Percentiles rank a stretch among this genome's conserved stretches.
These are phyloP conservation scores for Tachycineta bicolor DNA, from an alignment of 2,113 vertebrate species.

Conservation along the genomic window DNA sequence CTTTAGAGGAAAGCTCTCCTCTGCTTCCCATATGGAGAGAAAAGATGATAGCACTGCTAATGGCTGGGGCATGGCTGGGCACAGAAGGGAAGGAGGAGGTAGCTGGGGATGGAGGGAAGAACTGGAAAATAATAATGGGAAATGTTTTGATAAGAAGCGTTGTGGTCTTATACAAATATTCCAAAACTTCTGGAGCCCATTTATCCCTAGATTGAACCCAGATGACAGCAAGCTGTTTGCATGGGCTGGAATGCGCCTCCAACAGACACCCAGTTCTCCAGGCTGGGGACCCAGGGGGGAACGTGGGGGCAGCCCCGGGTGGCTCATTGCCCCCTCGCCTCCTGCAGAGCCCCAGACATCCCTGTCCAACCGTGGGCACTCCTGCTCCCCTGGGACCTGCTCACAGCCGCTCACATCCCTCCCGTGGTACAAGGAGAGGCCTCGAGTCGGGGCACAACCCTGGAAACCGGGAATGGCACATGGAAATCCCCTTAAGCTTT, in stretches of 20 bases:
- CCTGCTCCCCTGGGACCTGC: background rate
- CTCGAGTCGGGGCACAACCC: background rate
- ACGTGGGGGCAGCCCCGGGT: fast-evolving
- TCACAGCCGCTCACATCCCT: background rate
- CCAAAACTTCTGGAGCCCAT: slow-evolving; percentile 57
- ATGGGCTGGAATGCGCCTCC: slow-evolving; percentile 46
- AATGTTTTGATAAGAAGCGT: slow-evolving; percentile 57
- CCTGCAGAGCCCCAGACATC: background rate
- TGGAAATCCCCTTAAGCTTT: background rate
- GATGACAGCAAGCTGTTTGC: slow-evolving; percentile 7
- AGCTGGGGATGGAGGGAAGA: background rate
- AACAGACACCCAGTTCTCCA: background rate
- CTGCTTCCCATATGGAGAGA: slow-evolving; percentile 5
- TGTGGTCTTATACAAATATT: slow-evolving; percentile 53
- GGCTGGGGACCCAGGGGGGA: background rate
- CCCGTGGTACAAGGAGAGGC: background rate
- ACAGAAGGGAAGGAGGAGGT: slow-evolving; percentile 15
- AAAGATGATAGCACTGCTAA: background rate
- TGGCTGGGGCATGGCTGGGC: background rate
- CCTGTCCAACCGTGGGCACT: fast-evolving
- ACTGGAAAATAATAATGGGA: slow-evolving; percentile 52
- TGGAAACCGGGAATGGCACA: fast-evolving
- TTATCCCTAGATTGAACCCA: slow-evolving; percentile 52
- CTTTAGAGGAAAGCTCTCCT: background rate
- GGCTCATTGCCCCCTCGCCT: fast-evolving